Percentiles rank a stretch among this genome's conserved stretches.
Conservation (phyloP, 2,888 invertebrate species). For the Eremobia ochroleuca region DNA sequence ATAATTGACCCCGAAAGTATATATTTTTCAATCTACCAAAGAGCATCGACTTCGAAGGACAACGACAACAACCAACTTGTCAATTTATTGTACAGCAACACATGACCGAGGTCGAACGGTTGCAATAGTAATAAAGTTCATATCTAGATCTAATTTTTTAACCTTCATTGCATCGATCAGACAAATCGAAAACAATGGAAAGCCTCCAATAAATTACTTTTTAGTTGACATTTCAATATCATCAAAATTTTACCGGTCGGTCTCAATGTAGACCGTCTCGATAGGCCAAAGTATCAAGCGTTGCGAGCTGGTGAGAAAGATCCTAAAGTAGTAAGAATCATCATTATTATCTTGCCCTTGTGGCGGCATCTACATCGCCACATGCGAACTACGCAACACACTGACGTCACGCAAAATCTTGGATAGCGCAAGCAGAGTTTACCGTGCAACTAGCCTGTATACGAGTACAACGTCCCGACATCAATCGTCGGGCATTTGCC, state of each 20-base stretch:
- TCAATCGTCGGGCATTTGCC: too few species aligned
- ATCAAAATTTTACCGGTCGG: neutral
- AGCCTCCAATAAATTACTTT: neutral
- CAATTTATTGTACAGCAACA: slow-evolving; percentile 19
- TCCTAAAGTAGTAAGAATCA: neutral
- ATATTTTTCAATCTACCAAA: neutral
- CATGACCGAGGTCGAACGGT: slow-evolving; percentile 30
- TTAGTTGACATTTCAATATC: neutral
- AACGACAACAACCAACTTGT: slow-evolving; percentile 2
- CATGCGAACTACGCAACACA: neutral
- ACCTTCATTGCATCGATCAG: slow-evolving; percentile 11
- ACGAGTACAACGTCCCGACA: too few species aligned
- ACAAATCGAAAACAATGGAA: slow-evolving; percentile 5
- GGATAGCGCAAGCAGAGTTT: neutral
- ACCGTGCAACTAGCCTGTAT: neutral
- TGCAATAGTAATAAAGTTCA: slow-evolving; percentile 25
- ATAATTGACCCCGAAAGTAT: neutral
- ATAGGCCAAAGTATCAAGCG: neutral
- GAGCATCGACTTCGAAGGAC: slow-evolving; percentile 1
- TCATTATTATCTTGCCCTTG: neutral
- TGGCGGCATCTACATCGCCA: neutral
- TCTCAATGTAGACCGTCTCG: too few species aligned
- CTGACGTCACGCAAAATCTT: neutral
- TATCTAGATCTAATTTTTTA: slow-evolving; percentile 26
- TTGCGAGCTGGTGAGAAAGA: neutral